Evolutionary conservation across 2,113 vertebrate species (phyloP), one percentile per base, ranked within the genome.

Genomic region (Dendropsophus ebraccatus): DNA sequence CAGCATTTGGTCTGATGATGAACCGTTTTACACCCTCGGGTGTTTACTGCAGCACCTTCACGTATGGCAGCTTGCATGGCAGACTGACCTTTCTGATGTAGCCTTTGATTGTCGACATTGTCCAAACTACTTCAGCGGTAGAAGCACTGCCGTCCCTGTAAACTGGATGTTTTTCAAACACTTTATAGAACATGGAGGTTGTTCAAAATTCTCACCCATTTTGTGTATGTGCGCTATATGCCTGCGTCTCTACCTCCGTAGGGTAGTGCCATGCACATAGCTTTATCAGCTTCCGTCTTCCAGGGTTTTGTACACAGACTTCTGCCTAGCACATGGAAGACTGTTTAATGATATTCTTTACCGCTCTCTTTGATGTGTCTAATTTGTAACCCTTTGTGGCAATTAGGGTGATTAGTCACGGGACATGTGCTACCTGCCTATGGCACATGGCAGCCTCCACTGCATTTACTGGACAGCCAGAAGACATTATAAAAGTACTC

Each of bases 1-100:
- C n/a, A 65, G 56, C 78, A 81, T 81, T 81, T 81, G 78, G 23
- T 81, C 35, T 58, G 30, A 79, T 58, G 30, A 79, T 58, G 28
- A 58, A 32, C 32, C 50, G 13, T 35, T 80, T 80, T 80, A 41
- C 77, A 80, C 23, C 56, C 56, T 47, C 45, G 35, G 78, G 56
- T 81, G 78, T 65, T 16, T 81, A 25, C 37, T 47, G 58, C 56
- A 81, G 56, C 56, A 81, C 78, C 54, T 81, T 14, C n/a, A 25
- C 23, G 56, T 81, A 81, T 81, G 78, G 37, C 75, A 32, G 25
- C 14, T 32, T 54, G n/a, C 28, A 0, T 25, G 23, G n/a, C 41
- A 75, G 72, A 47, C 45, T 30, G 45, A 50, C 41, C 49, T 76
- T 52, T 76, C 73, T 76, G 45, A 50, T 54, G 25, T 77, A 9